Evolutionary conservation across 2,113 vertebrate genomes (phyloP), one percentile per base, ranked within the genome.

Genomic region (Willisornis vidua): DNA sequence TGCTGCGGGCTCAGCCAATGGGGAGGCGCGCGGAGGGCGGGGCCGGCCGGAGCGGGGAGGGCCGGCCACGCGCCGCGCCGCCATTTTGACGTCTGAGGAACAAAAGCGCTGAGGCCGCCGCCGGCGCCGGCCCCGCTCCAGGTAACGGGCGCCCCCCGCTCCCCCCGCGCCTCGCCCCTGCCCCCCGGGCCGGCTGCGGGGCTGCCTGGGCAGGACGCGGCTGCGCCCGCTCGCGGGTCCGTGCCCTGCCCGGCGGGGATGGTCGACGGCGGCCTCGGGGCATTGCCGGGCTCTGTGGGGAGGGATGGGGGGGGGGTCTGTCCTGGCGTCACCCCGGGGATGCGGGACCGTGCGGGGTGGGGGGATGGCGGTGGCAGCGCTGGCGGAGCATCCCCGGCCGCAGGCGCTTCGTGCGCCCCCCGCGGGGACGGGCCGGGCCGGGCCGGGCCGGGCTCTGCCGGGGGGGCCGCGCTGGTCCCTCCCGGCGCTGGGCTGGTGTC

Each of bases 61-160:
- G 96, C 85, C 91, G 65, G 73, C 82, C 62, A 77, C 61, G 55
- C 35, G 58, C 57, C 24, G 70, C 28, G 93, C 94, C 96, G 98
- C 98, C 98, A 98, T 98, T 91, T 98, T 98, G 95, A 35, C 94
- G 48, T 74, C 80, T 94, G 84, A 96, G 96, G 94, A 98, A 98
- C 98, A 98, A 98, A 98, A 98, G 98, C 90, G 65, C 78, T 70
- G 85, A 95, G 95, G 97, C 16, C 66, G 59, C 61, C 4, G 79
- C 54, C 3, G 94, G 41, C 18, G 54, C 43, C 22, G 92, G 74
- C 41, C 19, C 68, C 29, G 58, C 33, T 41, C 1, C 92, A 97
- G 97, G 98, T 98, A 97, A 97, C 17, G 49, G 83, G 24, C 3
- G 51, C 10, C 29, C 22, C 1, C 22, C 12, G 24, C 3, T 46